Base-by-base conservation (phyloP, 2,113 vertebrate genomes). In the Cyanoliseus patagonus region DNA sequence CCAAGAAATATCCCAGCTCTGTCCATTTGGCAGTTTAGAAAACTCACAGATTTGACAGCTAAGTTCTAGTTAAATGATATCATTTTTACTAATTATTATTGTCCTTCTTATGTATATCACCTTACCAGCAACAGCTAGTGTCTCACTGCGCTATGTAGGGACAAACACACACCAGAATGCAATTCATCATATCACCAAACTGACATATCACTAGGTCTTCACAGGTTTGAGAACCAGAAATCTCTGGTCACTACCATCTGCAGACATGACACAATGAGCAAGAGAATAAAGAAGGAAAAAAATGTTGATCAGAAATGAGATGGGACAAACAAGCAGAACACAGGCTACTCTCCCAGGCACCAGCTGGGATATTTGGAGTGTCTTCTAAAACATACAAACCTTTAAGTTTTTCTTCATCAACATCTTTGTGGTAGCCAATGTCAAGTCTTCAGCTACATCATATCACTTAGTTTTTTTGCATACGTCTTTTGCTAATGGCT, bases 201-300 rank as follows among this genome's bases (percentile, higher is more conserved):
- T 17, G 66, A 52, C 33, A 4, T 0, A 0, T 17, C 6, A 3
- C 23, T 24, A 16, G 20, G 22, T 37, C 69, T 82, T 18, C 39
- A 25, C 22, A 16, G 52, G 12, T 23, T 9, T 25, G 41, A 66
- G 67, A 67, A 69, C 35, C 78, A 55, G 52, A 28, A 69, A 52
- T 6, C 47, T 57, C 27, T 41, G 57, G 51, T 7, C 76, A 47
- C 44, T 52, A 17, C 59, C 51, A 31, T 0, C 1, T 18, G 59
- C 7, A 42, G 59, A 49, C 0, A 2, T 16, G 31, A 52, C 57
- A 46, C 79, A 72, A 37, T n/a, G 27, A 52, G 33, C 24, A 88
- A 55, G 17, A 35, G 27, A 24, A 90, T 20, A 41, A 57, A 73
- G 47, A 76, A 72, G 31, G 23, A 24, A 69, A 62, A 39, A 22